Evolutionary conservation across 2,888 invertebrate genomes (phyloP).

Genomic region (Clistopyga incitator): DNA sequence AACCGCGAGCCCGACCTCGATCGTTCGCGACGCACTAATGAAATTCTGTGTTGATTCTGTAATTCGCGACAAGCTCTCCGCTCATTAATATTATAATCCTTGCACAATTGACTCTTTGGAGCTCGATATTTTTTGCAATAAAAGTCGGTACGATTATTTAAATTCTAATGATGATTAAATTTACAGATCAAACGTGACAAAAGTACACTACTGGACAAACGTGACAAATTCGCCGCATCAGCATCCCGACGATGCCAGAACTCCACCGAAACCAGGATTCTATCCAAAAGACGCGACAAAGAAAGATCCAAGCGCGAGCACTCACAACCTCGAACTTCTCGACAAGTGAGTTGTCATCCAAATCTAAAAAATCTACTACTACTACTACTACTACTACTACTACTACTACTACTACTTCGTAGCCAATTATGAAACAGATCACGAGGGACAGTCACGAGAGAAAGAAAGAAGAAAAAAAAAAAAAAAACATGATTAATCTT

Average conservation of each 20-base stretch:
- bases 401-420: no score
- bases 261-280: conserved; percentile 73
- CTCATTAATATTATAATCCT: background rate
- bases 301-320: conserved; percentile 74
- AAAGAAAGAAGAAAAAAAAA: no score
- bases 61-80: background rate
- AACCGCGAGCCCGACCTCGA: background rate
- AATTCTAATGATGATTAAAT: background rate
- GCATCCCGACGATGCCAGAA: conserved; percentile 70
- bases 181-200: conserved; percentile 43
- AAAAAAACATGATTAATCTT: background rate
- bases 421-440: no score
- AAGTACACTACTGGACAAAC: conserved; percentile 50
- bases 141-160: no score
- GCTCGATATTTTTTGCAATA: no score
- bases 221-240: conserved; percentile 73
- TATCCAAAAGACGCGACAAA: conserved; percentile 76
- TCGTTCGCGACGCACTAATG: background rate
- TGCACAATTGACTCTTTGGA: no score
- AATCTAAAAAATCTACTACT: no score
- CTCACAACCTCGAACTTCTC: conserved; percentile 75
- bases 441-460: no score
- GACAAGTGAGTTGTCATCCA: conserved; percentile 71
- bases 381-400: no score
- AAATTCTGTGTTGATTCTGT: background rate